Conservation (phyloP, 2,888 invertebrate species). For the Agriopis leucophaearia region DNA sequence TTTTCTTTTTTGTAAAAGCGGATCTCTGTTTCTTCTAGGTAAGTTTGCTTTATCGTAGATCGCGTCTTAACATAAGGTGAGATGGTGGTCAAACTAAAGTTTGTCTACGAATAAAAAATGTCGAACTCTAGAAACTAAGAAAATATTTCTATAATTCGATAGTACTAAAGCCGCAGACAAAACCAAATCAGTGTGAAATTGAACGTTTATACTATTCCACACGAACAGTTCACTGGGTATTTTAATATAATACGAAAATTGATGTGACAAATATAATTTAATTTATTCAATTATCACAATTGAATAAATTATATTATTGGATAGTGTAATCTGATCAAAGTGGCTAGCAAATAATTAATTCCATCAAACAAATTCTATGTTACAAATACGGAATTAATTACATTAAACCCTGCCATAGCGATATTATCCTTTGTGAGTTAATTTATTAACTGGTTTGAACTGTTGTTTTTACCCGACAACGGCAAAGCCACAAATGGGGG, state of each 20-base stretch:
- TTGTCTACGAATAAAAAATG: too few species aligned
- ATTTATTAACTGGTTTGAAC: too few species aligned
- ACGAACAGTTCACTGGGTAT: not conserved
- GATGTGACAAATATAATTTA: not conserved
- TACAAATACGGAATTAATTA: not conserved
- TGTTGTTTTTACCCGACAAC: too few species aligned
- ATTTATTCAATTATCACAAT: not conserved
- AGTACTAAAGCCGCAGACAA: constrained; percentile 1
- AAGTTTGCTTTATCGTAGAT: too few species aligned
- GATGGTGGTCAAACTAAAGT: too few species aligned
- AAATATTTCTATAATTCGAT: not conserved
- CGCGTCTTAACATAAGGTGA: too few species aligned
- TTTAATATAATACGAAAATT: not conserved
- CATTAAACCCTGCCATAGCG: not conserved
- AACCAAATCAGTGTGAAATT: constrained; percentile 1
- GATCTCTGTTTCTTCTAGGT: too few species aligned
- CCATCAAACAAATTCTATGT: not conserved
- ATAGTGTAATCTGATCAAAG: not conserved
- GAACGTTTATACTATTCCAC: not conserved
- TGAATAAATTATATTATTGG: not conserved
- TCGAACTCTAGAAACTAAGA: too few species aligned
- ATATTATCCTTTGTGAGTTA: not conserved
- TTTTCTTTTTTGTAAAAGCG: too few species aligned
- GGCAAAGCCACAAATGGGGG: too few species aligned
- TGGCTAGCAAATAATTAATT: not conserved